These are phyloP conservation scores for Drosophila diplacantha DNA, from an alignment of 2,888 invertebrate species.

Conservation along the genomic window DNA sequence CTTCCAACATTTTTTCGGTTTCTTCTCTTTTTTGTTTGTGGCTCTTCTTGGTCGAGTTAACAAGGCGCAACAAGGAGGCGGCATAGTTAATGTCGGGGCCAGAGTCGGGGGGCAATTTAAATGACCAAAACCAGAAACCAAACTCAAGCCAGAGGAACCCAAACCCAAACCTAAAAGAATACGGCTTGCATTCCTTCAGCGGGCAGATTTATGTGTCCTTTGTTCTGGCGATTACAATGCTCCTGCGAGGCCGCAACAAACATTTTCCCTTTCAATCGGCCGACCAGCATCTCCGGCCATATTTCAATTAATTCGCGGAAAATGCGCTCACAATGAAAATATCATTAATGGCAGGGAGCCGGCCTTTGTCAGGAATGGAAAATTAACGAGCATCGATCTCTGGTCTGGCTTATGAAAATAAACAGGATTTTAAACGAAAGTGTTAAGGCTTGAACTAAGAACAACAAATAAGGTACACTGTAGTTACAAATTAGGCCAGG, in stretches of 20 bases:
- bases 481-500: not conserved
- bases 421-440: not conserved
- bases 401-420: slow-evolving; percentile 1
- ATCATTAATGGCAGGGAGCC: slow-evolving; percentile 41
- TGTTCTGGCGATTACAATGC: slow-evolving; percentile 60
- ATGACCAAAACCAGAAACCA: slow-evolving; percentile 51
- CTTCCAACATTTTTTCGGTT: not conserved
- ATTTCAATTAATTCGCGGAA: slow-evolving; percentile 66
- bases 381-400: slow-evolving; percentile 25
- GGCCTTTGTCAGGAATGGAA: slow-evolving; percentile 8
- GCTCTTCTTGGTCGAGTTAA: slow-evolving; percentile 53
- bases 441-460: not conserved
- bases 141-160: slow-evolving; percentile 24
- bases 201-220: slow-evolving; percentile 63
- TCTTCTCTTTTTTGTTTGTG: slow-evolving; percentile 26
- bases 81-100: slow-evolving; percentile 66
- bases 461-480: not conserved
- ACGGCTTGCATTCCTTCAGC: slow-evolving; percentile 33
- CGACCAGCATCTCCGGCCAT: slow-evolving; percentile 30
- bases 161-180: slow-evolving; percentile 26
- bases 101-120: slow-evolving; percentile 64
- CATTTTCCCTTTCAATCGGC: slow-evolving; percentile 65
- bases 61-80: slow-evolving; percentile 44
- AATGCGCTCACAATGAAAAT: slow-evolving; percentile 48
- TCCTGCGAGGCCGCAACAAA: slow-evolving; percentile 40